These are phyloP conservation scores for Hylia prasina DNA, from an alignment of 2,113 vertebrate species.

Conservation along the genomic window DNA sequence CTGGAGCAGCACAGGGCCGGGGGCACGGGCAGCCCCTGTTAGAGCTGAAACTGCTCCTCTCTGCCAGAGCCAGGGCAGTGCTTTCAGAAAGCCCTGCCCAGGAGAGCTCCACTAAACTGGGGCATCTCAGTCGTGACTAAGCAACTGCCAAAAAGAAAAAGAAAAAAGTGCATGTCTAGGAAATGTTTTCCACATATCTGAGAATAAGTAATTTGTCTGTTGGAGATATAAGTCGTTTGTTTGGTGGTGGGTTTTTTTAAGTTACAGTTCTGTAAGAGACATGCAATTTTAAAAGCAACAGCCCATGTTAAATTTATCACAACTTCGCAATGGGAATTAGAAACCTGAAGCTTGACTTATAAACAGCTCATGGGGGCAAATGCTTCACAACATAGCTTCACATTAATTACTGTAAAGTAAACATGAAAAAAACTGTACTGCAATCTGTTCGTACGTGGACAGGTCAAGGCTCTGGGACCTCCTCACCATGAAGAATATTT, in stretches of 20 bases:
- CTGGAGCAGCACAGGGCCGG: neutral
- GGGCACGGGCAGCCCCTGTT: neutral
- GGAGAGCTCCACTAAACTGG: neutral
- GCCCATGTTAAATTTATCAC: neutral
- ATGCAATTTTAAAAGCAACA: neutral
- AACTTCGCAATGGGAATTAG: neutral
- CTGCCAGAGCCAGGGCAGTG: neutral
- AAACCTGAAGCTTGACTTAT: neutral
- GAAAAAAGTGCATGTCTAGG: accelerated
- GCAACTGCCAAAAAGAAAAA: neutral
- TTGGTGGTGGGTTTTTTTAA: neutral
- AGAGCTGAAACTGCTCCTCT: neutral
- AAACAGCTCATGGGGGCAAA: neutral
- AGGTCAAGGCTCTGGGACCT: neutral
- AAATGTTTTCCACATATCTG: neutral
- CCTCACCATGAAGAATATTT: neutral
- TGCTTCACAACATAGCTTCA: neutral
- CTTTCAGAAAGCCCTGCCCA: neutral
- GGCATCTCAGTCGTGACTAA: neutral
- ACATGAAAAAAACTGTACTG: neutral
- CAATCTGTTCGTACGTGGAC: neutral
- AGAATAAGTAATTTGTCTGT: neutral
- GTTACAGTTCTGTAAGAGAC: neutral
- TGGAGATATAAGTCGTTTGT: neutral
- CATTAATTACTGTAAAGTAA: neutral